Conservation (phyloP, 2,888 invertebrate genomes). For the Emmelina monodactyla region DNA sequence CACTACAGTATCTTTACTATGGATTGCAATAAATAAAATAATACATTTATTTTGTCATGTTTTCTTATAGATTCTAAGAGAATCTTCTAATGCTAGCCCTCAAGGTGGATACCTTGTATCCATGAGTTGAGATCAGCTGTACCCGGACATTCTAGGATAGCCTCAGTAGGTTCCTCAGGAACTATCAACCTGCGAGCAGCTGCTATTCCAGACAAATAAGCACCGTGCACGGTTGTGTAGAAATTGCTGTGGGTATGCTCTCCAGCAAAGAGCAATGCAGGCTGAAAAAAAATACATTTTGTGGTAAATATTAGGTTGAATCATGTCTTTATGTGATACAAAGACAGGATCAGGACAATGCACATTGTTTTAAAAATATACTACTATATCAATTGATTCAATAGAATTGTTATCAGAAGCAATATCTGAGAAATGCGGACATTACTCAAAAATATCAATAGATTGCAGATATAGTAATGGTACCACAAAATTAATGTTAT, state of each 20-base stretch:
- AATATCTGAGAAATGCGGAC: too few species aligned
- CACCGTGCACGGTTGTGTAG: slow-evolving; percentile 96
- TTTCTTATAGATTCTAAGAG: slow-evolving; percentile 12
- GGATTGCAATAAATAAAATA: not conserved
- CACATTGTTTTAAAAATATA: too few species aligned
- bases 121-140: slow-evolving; percentile 85
- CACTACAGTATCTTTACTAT: too few species aligned
- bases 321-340: too few species aligned
- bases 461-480: too few species aligned
- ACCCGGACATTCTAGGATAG: slow-evolving; percentile 75
- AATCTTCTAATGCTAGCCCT: slow-evolving; percentile 36
- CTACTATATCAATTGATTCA: too few species aligned
- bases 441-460: too few species aligned
- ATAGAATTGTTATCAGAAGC: too few species aligned
- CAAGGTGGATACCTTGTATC: slow-evolving; percentile 87
- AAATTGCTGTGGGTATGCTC: slow-evolving; percentile 95
- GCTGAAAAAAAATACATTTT: slow-evolving; percentile 71
- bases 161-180: slow-evolving; percentile 69
- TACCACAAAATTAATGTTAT: too few species aligned
- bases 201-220: slow-evolving; percentile 85
- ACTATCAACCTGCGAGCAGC: slow-evolving; percentile 78
- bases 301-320: too few species aligned
- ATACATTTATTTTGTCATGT: slow-evolving; percentile 2
- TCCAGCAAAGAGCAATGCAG: slow-evolving; percentile 87
- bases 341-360: too few species aligned